Percentiles rank a stretch among this genome's conserved stretches.
phyloP scores from a whole-genome alignment of 2,888 invertebrate species.

The Cosmia trapezina region DNA sequence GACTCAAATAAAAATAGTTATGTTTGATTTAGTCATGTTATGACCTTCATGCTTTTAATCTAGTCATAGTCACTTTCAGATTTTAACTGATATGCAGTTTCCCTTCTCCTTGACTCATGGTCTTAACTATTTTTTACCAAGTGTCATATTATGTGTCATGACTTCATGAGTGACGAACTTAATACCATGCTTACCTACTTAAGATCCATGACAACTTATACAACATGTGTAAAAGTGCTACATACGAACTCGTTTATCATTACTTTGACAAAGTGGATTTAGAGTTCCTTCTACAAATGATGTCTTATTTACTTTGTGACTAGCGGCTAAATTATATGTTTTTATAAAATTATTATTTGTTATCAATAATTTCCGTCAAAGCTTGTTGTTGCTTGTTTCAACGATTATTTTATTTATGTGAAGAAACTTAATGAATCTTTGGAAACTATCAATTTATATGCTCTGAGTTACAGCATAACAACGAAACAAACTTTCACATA shows the following conservation, averaged over 20 bases:
- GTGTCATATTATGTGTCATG: background rate
- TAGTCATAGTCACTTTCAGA: conserved; percentile 42
- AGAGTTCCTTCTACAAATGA: conserved; percentile 1
- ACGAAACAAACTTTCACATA: conserved; percentile 33
- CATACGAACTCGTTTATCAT: conserved; percentile 20
- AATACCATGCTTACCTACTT: conserved; percentile 41
- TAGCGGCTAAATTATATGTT: background rate
- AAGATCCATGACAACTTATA: conserved; percentile 30
- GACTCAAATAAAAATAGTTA: conserved; percentile 1
- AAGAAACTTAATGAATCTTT: conserved; percentile 17
- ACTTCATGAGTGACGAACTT: conserved; percentile 1
- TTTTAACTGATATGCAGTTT: conserved; percentile 35
- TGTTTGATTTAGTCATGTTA: conserved; percentile 10
- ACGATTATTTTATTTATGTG: background rate
- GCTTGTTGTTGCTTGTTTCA: conserved; percentile 8
- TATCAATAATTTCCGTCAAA: background rate
- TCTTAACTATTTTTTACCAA: conserved; percentile 12
- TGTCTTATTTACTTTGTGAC: conserved; percentile 19
- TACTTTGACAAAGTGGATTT: conserved; percentile 14
- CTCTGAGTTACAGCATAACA: conserved; percentile 18
- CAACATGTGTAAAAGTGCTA: conserved; percentile 6
- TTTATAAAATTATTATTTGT: background rate
- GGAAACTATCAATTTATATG: conserved; percentile 26
- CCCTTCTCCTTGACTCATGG: conserved; percentile 28
- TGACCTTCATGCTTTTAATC: conserved; percentile 32